phyloP scores from a whole-genome alignment of 1,140 invertebrate species.

The Zaprionus inermis region DNA sequence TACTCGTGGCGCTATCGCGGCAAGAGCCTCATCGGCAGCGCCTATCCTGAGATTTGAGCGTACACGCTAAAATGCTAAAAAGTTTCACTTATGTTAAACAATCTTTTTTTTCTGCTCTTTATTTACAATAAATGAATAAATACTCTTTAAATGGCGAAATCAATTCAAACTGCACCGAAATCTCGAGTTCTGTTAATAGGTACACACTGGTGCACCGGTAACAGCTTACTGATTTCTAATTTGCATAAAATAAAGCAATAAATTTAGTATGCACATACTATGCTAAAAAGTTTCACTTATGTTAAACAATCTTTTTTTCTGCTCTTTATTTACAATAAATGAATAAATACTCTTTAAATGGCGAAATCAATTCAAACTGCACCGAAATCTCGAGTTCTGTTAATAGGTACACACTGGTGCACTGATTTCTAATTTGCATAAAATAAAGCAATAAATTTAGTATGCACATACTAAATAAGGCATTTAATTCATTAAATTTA shows the following conservation, averaged over 20 bases:
- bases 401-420: background rate
- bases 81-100: slow-evolving; percentile 13
- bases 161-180: background rate
- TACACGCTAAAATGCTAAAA: background rate
- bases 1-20: slow-evolving; percentile 90
- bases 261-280: no score
- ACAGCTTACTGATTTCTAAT: no score
- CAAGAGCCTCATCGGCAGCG: slow-evolving; percentile 91
- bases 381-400: background rate
- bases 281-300: slow-evolving; percentile 4
- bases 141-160: background rate
- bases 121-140: slow-evolving; percentile 40
- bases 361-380: background rate
- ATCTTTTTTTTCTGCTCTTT: slow-evolving; percentile 23
- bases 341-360: slow-evolving; percentile 24
- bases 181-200: background rate
- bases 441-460: no score
- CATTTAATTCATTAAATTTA: no score
- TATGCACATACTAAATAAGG: no score
- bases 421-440: no score
- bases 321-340: slow-evolving; percentile 32
- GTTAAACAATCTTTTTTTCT: slow-evolving; percentile 13
- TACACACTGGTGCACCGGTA: background rate
- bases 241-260: no score
- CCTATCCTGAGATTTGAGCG: slow-evolving; percentile 89